A percentile compares a stretch with the other conserved stretches of the same genome.
Evolutionary conservation across 2,797 vertebrate genomes (phyloP).

Genomic region (Hafferia zeledoni): DNA sequence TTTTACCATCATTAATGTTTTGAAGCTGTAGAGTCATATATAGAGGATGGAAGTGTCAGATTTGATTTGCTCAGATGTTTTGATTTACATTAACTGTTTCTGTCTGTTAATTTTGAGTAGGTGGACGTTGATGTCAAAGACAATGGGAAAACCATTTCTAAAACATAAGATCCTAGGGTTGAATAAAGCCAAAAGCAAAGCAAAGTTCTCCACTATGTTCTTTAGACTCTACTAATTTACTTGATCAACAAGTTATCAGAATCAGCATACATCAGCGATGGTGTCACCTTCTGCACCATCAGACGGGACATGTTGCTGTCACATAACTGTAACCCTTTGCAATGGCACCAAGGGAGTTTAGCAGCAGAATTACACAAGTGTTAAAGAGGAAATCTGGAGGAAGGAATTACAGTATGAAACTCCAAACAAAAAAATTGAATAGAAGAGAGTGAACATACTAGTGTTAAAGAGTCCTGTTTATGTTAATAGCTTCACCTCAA

Average conservation of each 20-base stretch:
- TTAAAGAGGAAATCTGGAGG: not conserved
- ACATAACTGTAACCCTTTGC: not conserved
- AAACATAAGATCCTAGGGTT: not conserved
- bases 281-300: not conserved
- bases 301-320: not conserved
- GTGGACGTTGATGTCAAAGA: not conserved
- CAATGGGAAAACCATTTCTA: not conserved
- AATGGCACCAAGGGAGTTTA: not conserved
- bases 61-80: not conserved
- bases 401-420: not conserved
- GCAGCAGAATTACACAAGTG: not conserved
- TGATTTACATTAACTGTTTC: not conserved
- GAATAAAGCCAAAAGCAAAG: not conserved
- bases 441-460: not conserved
- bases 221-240: not conserved
- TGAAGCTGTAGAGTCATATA: not conserved
- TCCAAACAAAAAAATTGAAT: not conserved
- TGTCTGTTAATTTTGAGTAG: not conserved
- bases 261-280: not conserved
- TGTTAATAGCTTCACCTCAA: not conserved
- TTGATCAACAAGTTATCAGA: not conserved
- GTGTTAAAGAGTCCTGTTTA: not conserved
- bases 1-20: not conserved
- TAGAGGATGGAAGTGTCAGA: not conserved
- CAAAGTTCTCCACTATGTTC: accelerated